Base-by-base conservation (phyloP, 1,140 invertebrate genomes). In the Stegodyphus mimosarum region DNA sequence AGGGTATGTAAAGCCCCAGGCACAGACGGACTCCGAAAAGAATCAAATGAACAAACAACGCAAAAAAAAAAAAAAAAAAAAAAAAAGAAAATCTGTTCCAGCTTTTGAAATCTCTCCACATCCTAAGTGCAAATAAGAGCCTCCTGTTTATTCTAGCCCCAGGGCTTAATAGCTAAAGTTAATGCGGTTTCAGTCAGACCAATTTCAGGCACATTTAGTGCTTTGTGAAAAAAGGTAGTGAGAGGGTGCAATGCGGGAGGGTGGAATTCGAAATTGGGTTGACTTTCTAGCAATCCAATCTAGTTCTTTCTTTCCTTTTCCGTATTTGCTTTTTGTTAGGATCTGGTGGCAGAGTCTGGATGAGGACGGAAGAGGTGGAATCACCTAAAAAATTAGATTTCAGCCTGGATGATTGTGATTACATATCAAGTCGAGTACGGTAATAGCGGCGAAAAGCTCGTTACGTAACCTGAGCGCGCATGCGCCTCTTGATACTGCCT, bases 111-210 rank as follows among this genome's bases (percentile, higher is more conserved):
- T 72, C 71, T 66, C 71, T 83, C 49, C 69, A 13, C 63, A 69
- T 81, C 78, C 69, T 72, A 6, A 63, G 80, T 64, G 71, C 80
- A 83, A 83, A 83, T 67, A 83, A 67, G n/a, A 52, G 60, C 66
- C 69, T n/a, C 70, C 9, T 83, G 71, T 83, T 83, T 83, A 53
- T 67, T 53, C 60, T 53, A 74, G 72, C 53, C 67, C 69, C 78
- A 17, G 51, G 80, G 80, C 71, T 74, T 83, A 83, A 83, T 83
- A 83, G 80, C 70, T 83, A 83, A 83, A 83, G 70, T 83, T 83
- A 83, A 83, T 83, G 80, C 63, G 80, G 80, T 83, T 83, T 83
- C 80, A 64, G 69, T 66, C 80, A 60, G 48, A 83, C 80, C 80
- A 83, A 83, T 83, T 83, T 83, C 80, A 74, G 71, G 80, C 70